Evolutionary conservation across 2,888 invertebrate species (phyloP), one percentile per base, ranked within the genome.

Genomic region (Drosophila mettleri): DNA sequence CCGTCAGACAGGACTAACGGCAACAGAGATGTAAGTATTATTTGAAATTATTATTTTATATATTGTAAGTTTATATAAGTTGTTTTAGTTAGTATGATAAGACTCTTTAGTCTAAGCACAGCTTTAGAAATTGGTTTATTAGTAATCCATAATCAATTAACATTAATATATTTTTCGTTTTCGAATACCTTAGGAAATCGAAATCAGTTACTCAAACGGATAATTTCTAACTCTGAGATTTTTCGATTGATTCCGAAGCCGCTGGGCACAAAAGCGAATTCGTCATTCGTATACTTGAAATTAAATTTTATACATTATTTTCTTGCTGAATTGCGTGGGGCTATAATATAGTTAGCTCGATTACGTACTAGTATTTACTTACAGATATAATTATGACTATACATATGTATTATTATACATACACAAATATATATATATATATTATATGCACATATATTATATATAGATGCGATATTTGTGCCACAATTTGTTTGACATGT

Each of bases 1-100:
- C 74, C 83, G 38, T 49, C 66, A 45, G 71, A 72, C 31, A 73
- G 69, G 22, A 20, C 54, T 10, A 58, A 52, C 57, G 60, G 57
- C 61, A 76, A 86, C 33, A 90, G 85, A 74, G 88, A 89, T 87
- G 91, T 91, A 71, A 86, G 90, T 89, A 69, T 24, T 18, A 3
- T 9, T n/a, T n/a, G n/a, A n/a, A n/a, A n/a, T n/a, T n/a, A n/a
- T n/a, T n/a, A n/a, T n/a, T n/a, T n/a, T n/a, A n/a, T n/a, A n/a
- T n/a, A n/a, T n/a, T n/a, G n/a, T n/a, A n/a, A n/a, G n/a, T n/a
- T n/a, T n/a, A n/a, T n/a, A n/a, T n/a, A n/a, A n/a, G n/a, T n/a
- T n/a, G n/a, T n/a, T n/a, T n/a, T n/a, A n/a, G n/a, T n/a, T n/a
- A n/a, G n/a, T n/a, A n/a, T n/a, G n/a, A n/a, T n/a, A n/a, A n/a